Conservation (phyloP, 2,113 vertebrate genomes). For the Heterocephalus glaber region DNA sequence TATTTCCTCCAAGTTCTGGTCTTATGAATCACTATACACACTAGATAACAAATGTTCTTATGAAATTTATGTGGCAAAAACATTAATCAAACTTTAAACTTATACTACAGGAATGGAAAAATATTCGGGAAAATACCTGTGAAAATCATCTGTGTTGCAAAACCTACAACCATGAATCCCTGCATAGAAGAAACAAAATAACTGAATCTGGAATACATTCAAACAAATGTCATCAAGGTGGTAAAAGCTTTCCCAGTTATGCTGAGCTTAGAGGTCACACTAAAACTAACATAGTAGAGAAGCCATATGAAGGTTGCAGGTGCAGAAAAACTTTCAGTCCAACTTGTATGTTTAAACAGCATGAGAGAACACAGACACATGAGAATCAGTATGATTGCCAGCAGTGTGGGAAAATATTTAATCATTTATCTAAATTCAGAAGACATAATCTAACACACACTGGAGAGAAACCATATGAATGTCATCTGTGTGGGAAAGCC, state of each 20-base stretch:
- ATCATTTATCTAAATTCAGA: neutral
- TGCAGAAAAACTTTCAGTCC: neutral
- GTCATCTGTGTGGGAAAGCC: neutral
- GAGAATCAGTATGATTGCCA: neutral
- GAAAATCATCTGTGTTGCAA: neutral
- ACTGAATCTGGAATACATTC: neutral
- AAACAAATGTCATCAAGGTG: neutral
- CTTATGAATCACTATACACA: neutral
- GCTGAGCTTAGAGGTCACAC: neutral
- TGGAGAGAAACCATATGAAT: neutral
- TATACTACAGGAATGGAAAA: neutral
- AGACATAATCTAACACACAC: neutral
- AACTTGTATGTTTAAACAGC: too few relatives aligned
- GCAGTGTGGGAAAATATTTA: neutral
- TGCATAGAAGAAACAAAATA: neutral
- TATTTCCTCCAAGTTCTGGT: neutral
- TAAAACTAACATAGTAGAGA: neutral
- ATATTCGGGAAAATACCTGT: neutral
- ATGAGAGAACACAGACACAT: neutral
- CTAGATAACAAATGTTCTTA: neutral
- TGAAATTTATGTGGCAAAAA: neutral
- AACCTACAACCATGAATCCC: neutral
- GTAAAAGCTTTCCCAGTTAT: neutral
- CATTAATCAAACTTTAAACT: neutral
- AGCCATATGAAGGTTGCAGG: neutral